phyloP scores from a whole-genome alignment of 2,888 invertebrate species.

The Rhagonycha fulva region DNA sequence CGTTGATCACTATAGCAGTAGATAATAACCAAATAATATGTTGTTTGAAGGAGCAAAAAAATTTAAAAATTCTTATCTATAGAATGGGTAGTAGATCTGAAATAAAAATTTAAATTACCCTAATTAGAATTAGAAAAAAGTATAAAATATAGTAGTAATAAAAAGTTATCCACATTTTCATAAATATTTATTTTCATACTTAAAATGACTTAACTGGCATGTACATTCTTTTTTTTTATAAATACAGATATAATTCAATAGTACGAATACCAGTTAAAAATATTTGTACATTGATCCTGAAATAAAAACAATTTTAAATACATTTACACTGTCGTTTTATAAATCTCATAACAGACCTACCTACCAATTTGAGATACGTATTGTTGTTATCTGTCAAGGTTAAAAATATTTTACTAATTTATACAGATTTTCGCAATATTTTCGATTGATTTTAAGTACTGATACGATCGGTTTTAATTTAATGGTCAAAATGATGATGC shows the following conservation, averaged over 20 bases:
- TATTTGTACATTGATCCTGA: slow-evolving; percentile 56
- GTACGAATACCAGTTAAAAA: slow-evolving; percentile 52
- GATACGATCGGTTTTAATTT: neutral
- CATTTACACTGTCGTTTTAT: slow-evolving; percentile 46
- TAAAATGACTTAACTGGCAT: slow-evolving; percentile 55
- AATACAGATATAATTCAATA: slow-evolving; percentile 53
- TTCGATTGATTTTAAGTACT: neutral
- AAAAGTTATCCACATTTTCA: slow-evolving; percentile 43
- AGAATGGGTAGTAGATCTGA: too few relatives aligned
- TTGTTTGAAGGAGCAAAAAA: too few relatives aligned
- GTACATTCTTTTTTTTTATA: slow-evolving; percentile 49
- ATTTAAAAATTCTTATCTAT: too few relatives aligned
- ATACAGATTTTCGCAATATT: neutral
- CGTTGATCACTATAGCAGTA: too few relatives aligned
- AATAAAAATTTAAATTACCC: neutral
- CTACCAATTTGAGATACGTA: slow-evolving; percentile 43
- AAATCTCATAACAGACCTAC: slow-evolving; percentile 37
- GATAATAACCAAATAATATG: too few relatives aligned
- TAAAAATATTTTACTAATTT: slow-evolving; percentile 7
- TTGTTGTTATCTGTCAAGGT: slow-evolving; percentile 34
- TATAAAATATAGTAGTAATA: neutral
- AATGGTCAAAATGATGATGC: neutral
- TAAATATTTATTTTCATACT: slow-evolving; percentile 58
- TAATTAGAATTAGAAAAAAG: neutral
- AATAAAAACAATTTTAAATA: slow-evolving; percentile 53